Evolutionary conservation across 2,797 vertebrate species (phyloP).

Genomic region (Danio choprae): DNA sequence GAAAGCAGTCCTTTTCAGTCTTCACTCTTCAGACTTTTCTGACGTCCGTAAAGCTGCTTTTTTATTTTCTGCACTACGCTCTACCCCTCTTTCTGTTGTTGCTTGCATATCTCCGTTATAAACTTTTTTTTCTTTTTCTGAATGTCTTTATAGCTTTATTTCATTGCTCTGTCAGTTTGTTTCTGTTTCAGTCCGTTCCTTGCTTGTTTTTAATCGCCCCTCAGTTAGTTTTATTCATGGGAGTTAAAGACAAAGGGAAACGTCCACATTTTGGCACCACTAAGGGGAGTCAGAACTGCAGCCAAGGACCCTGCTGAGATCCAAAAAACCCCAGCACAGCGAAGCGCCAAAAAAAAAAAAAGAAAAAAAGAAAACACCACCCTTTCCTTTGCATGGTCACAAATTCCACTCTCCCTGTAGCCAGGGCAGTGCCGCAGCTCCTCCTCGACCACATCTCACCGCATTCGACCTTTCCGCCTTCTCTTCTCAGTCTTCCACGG

Average conservation of each 20-base stretch:
- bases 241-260: constrained; percentile 81
- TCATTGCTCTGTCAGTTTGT: constrained; percentile 58
- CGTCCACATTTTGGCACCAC: constrained; percentile 85
- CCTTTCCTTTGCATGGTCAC: constrained; percentile 86
- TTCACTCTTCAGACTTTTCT: constrained; percentile 69
- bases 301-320: constrained; percentile 91
- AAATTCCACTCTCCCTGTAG: constrained; percentile 85
- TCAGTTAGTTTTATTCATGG: constrained; percentile 73
- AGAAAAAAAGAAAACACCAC: constrained; percentile 74
- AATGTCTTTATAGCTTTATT: constrained; percentile 61
- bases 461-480: constrained; percentile 80
- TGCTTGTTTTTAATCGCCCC: constrained; percentile 64
- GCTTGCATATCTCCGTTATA: constrained; percentile 63
- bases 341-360: constrained; percentile 78
- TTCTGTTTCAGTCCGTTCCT: constrained; percentile 43
- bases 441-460: constrained; percentile 82
- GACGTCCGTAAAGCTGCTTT: constrained; percentile 67
- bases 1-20: constrained; percentile 69
- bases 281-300: constrained; percentile 84
- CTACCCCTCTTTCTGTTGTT: constrained; percentile 63
- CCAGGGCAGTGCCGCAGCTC: constrained; percentile 80
- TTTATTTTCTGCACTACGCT: constrained; percentile 58
- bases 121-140: constrained; percentile 65
- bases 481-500: constrained; percentile 79
- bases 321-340: constrained; percentile 83